Evolutionary conservation across 2,888 invertebrate species (phyloP), one percentile per base, ranked within the genome.

Genomic region (Stenichneumon culpator): DNA sequence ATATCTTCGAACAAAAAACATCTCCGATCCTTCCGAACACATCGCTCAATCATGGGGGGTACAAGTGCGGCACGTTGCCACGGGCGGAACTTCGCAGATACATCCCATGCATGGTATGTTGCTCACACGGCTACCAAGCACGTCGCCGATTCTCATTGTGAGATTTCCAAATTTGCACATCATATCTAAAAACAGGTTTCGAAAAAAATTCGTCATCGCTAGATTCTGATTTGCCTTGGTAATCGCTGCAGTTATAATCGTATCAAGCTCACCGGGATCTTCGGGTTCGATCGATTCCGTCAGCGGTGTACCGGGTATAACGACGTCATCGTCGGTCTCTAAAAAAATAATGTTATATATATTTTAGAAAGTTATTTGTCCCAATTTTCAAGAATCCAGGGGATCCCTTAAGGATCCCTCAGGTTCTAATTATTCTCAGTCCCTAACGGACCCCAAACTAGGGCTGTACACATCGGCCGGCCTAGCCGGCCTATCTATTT

Each of bases 71-170:
- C 89, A 88, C 14, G 88, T 88, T 1, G 78, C 83, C 0, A 65
- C n/a, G 5, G 89, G 89, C 47, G 89, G 88, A 0, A 89, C 87
- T 32, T 89, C 89, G 79, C 89, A 89, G 2, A 86, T 73, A 52
- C 89, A 89, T 25, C 25, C 22, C 11, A 77, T 72, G 4, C 86
- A 87, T 50, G 14, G 60, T 14, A 85, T 82, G 44, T 57, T 19
- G 5, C 36, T 85, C 3, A 25, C 79, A 44, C 77, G 72, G 5
- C 14, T 16, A 39, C 81, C 88, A 19, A 90, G 80, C 54, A 83
- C 77, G 54, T 89, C 88, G 0, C 88, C 88, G 57, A 86, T 16
- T 7, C 70, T 44, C 86, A 90, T 70, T 16, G 57, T 85, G n/a
- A 88, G 22, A 6, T 83, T 80, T n/a, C 90, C 89, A 63, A 87